These are phyloP conservation scores for Bombus haemorrhoidalis DNA, from an alignment of 1,140 invertebrate genomes.

Conservation along the genomic window DNA sequence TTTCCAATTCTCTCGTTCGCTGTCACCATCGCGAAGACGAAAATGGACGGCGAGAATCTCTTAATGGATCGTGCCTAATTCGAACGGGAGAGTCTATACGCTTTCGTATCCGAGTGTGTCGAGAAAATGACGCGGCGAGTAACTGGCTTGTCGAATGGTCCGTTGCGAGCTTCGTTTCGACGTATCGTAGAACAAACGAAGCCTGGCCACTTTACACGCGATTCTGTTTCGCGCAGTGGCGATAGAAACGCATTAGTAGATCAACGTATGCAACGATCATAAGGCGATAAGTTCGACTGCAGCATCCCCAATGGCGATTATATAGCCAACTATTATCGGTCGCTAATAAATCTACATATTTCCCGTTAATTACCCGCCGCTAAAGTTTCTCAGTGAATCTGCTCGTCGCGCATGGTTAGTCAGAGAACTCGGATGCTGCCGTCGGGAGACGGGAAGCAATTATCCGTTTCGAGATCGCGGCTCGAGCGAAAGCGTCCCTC, in stretches of 20 bases:
- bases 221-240: no score
- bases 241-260: no score
- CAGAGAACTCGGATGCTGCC: slow-evolving; percentile 47
- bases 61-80: slow-evolving; percentile 69
- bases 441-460: slow-evolving; percentile 69
- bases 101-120: neutral
- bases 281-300: neutral
- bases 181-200: no score
- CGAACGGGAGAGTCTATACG: slow-evolving; percentile 21
- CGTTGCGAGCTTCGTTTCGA: no score
- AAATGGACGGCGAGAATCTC: slow-evolving; percentile 58
- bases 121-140: neutral
- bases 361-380: slow-evolving; percentile 46
- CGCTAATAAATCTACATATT: slow-evolving; percentile 49
- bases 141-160: no score
- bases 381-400: slow-evolving; percentile 44
- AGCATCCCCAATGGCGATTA: neutral
- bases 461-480: slow-evolving; percentile 72
- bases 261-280: neutral
- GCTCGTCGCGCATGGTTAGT: slow-evolving; percentile 48
- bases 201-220: neutral
- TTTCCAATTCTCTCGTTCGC: neutral
- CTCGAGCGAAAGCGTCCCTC: slow-evolving; percentile 35
- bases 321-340: slow-evolving; percentile 16
- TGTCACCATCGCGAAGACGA: slow-evolving; percentile 44